These are phyloP conservation scores for Agrotis clavis DNA, from an alignment of 2,888 invertebrate species.

Conservation along the genomic window DNA sequence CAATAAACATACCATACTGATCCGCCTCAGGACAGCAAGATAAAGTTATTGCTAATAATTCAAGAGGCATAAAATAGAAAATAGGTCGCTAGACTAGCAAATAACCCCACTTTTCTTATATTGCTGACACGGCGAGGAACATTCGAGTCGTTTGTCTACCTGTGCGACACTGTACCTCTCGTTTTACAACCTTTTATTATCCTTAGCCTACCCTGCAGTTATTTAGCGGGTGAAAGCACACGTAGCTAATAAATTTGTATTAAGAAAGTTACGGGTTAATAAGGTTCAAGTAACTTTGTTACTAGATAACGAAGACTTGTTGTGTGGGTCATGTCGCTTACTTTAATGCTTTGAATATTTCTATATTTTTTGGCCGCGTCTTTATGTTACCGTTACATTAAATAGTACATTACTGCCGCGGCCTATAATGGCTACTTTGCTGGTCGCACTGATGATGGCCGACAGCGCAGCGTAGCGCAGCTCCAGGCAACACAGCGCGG, in stretches of 20 bases:
- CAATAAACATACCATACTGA: conserved; percentile 19
- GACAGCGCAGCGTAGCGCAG: too few species aligned
- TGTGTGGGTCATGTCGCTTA: neutral
- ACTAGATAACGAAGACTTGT: conserved; percentile 5
- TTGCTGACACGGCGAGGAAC: conserved; percentile 28
- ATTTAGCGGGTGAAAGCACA: conserved; percentile 47
- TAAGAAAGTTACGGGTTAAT: conserved; percentile 53
- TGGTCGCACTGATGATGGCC: too few species aligned
- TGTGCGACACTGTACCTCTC: conserved; percentile 34
- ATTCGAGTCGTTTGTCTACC: conserved; percentile 50
- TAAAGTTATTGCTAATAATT: conserved; percentile 38
- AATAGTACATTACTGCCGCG: too few species aligned
- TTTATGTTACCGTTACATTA: neutral
- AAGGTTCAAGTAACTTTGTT: conserved; percentile 39
- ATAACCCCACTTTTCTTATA: conserved; percentile 33
- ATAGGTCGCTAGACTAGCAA: conserved; percentile 33
- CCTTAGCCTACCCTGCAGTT: conserved; percentile 47
- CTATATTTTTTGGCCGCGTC: neutral
- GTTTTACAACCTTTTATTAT: conserved; percentile 53
- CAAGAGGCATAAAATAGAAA: conserved; percentile 37
- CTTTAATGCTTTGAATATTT: neutral
- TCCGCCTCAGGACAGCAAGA: neutral
- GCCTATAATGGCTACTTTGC: too few species aligned
- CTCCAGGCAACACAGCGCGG: too few species aligned
- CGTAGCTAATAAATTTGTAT: conserved; percentile 52